Conservation (phyloP, 2,888 invertebrate species). For the Diarsia mendica region DNA sequence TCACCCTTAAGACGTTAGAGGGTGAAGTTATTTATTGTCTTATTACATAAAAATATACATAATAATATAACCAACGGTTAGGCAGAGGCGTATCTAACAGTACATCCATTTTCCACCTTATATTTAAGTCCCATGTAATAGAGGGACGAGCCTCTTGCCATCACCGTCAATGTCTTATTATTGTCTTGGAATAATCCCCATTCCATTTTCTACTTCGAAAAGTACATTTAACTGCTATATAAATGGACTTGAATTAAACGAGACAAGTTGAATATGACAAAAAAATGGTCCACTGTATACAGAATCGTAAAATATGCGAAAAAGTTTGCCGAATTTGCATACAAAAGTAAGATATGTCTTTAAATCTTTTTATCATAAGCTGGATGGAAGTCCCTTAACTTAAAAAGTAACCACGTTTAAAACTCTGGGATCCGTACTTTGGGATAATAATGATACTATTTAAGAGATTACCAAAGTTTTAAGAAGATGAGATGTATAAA, state of each 20-base stretch:
- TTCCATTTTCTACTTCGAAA: slow-evolving; percentile 19
- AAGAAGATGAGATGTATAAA: slow-evolving; percentile 63
- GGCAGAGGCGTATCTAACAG: too few species aligned
- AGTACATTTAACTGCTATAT: slow-evolving; percentile 9
- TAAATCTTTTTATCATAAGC: slow-evolving; percentile 52
- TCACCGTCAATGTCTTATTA: not conserved
- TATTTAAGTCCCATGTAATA: too few species aligned
- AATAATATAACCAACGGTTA: too few species aligned
- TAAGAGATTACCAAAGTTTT: slow-evolving; percentile 66
- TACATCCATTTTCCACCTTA: too few species aligned
- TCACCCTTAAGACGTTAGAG: too few species aligned
- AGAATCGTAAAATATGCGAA: slow-evolving; percentile 25
- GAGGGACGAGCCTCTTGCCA: too few species aligned
- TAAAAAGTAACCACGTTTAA: slow-evolving; percentile 50
- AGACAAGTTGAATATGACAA: slow-evolving; percentile 19
- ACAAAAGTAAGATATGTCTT: slow-evolving; percentile 53
- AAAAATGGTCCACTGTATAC: slow-evolving; percentile 25
- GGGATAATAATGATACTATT: slow-evolving; percentile 66
- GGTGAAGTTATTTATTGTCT: not conserved
- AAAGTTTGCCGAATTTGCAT: slow-evolving; percentile 55
- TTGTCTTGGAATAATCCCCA: not conserved
- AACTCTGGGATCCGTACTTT: slow-evolving; percentile 50
- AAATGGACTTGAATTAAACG: slow-evolving; percentile 24
- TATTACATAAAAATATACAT: too few species aligned
- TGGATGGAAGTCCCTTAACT: slow-evolving; percentile 41